Conservation (phyloP, 2,888 invertebrate species). For the Melinaea menophilus region DNA sequence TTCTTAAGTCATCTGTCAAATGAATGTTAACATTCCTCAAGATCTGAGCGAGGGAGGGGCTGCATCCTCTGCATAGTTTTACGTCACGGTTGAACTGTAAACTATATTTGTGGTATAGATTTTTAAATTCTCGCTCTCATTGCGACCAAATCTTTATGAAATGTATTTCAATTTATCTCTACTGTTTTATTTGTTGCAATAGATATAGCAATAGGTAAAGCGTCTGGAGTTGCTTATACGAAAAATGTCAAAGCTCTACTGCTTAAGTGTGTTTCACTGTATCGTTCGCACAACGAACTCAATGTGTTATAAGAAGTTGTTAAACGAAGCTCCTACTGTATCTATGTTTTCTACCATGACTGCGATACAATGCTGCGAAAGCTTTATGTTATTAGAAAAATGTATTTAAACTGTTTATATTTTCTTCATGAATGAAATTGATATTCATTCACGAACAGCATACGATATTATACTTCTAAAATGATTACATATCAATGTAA, state of each 20-base stretch:
- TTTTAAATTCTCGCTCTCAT: neutral
- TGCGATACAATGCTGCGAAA: conserved; percentile 31
- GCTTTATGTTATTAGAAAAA: conserved; percentile 22
- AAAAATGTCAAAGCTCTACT: conserved; percentile 11
- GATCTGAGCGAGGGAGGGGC: conserved; percentile 45
- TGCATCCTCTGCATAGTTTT: conserved; percentile 45
- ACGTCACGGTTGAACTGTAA: conserved; percentile 29
- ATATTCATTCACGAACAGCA: conserved; percentile 28
- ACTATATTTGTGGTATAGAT: neutral
- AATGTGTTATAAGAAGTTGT: conserved; percentile 14
- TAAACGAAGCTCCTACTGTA: conserved; percentile 22
- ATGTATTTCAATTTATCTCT: neutral
- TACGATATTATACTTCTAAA: conserved; percentile 30
- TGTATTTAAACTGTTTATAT: conserved; percentile 18
- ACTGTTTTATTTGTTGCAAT: neutral
- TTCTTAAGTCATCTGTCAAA: conserved; percentile 8
- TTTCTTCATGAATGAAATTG: conserved; percentile 27
- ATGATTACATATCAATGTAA: conserved; percentile 34
- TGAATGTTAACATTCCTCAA: conserved; percentile 19
- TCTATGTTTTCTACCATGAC: conserved; percentile 28
- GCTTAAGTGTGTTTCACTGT: conserved; percentile 1
- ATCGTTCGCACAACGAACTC: conserved; percentile 13
- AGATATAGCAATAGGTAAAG: conserved; percentile 17
- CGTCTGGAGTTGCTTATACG: conserved; percentile 3
- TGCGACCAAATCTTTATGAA: neutral